Base-by-base conservation (phyloP, 2,113 vertebrate genomes). In the Indicator maculatus region DNA sequence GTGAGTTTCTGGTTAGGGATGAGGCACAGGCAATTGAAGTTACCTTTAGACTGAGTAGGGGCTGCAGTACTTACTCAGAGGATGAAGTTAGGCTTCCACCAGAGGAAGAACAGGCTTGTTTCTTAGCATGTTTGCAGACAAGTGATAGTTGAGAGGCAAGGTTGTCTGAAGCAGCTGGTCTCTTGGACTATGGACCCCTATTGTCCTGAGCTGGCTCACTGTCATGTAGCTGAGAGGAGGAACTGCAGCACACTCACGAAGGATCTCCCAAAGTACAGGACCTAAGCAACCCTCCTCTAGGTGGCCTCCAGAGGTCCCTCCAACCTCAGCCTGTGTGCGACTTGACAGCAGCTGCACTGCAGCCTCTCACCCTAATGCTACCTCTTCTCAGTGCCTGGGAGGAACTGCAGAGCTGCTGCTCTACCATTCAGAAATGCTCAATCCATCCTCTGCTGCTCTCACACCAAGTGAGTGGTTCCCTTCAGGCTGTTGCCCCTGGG, bases 201-300 rank as follows among this genome's bases (percentile, higher is more conserved):
- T 67, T 15, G 60, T 16, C 55, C 33, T 50, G 36, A 39, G 58
- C 6, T 16, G 44, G 72, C 41, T 33, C 9, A 36, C 30, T 2
- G 56, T 27, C 33, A n/a, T 0, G 0, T 74, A 67, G 75, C 74
- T 16, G 65, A 59, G 71, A 61, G 47, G 55, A 59, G 63, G 27
- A 27, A 7, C 52, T 53, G 45, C 78, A 33, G 33, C 39, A 10
- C 20, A 1, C 38, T 24, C 0, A 0, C 5, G 30, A 74, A 56
- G 61, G 52, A 44, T 39, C 38, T 16, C 15, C 1, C 8, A 2
- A 16, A 16, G 33, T 3, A 8, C 63, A 6, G 12, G 50, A 52
- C 50, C 45, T 16, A 44, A 44, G 41, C 41, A 44, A 16, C 55
- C 60, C 60, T 91, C 71, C 66, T 45, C 52, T 38, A 7, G 45